Evolutionary conservation across 2,888 invertebrate genomes (phyloP).

Genomic region (Agriotes lineatus): DNA sequence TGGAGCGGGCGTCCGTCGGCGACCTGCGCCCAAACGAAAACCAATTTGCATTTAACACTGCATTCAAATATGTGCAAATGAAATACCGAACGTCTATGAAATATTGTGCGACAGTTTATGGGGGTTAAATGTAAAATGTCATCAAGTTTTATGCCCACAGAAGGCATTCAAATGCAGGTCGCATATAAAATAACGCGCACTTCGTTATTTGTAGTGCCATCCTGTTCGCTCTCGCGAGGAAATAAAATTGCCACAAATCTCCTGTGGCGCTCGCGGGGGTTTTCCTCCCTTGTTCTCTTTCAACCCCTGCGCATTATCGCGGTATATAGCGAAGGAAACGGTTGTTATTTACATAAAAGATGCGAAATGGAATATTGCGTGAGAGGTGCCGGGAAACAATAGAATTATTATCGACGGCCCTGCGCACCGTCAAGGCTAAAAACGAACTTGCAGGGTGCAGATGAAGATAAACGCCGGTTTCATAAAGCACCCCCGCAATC

Average conservation of each 20-base stretch:
- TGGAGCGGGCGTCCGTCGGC: too few species aligned
- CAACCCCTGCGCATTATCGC: constrained; percentile 55
- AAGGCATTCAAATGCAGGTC: constrained; percentile 52
- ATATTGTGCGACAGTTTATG: constrained; percentile 25
- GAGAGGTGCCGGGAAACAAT: constrained; percentile 26
- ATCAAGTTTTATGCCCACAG: constrained; percentile 27
- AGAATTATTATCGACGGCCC: constrained; percentile 21
- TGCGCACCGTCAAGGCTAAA: not conserved
- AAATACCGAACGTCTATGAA: constrained; percentile 16
- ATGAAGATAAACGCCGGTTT: constrained; percentile 3
- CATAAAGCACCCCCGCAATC: not conserved
- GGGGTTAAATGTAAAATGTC: constrained; percentile 26
- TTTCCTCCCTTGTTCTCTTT: constrained; percentile 42
- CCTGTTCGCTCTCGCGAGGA: constrained; percentile 55
- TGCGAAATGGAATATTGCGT: constrained; percentile 35
- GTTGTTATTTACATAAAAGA: constrained; percentile 54
- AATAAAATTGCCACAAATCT: constrained; percentile 61
- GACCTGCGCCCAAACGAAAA: not conserved
- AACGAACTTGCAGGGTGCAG: constrained; percentile 1
- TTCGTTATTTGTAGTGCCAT: constrained; percentile 60
- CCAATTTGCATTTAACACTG: constrained; percentile 10
- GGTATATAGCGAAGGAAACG: constrained; percentile 48
- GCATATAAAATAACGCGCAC: constrained; percentile 56
- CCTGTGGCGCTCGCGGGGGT: constrained; percentile 49
- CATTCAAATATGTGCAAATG: constrained; percentile 18